Base-by-base conservation (phyloP, 2,888 invertebrate genomes). In the Euzetes globulus region DNA sequence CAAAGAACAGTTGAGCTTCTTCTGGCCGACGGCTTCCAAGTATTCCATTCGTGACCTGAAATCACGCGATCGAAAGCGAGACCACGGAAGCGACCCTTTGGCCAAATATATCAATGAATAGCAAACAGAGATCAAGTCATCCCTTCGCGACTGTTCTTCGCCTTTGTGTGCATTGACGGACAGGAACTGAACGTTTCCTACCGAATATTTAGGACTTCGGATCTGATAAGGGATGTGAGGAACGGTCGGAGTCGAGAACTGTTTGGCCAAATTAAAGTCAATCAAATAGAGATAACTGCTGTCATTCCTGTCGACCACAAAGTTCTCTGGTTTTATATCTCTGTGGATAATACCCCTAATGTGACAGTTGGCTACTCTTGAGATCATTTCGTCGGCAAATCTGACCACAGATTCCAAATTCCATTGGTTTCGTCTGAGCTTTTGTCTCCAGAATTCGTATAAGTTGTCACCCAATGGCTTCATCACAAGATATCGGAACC, bases 321-420 rank as follows among this genome's bases (percentile, higher is more conserved):
- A 96, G 85, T 99, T 99, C 82, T 97, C 96, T 0, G 99, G 99
- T 82, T 99, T 99, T 75, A 99, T 89, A 82, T 99, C 99, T 77
- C 98, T 87, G 84, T 99, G 98, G 76, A 98, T 97, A 80, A 99
- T 98, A 84, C 94, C 91, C 80, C 97, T 87, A 0, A 91, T 90
- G 85, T 99, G 99, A 77, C 70, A 70, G 17, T 70, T 70, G 5
- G 45, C 45, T 13, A 70, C 25, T 15, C 70, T 22, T 13, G 47
- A 5, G 33, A 70, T 45, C 70, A 70, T 70, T 41, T 47, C 15
- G 22, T 47, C 47, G 15, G 70, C 70, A 19, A 25, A 70, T 11
- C 15, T 41, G 70, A 70, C 70, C 25, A 47, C 25, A 19, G 7
- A 1, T 45, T 47, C 47, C 25, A 70, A 17, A 70, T 3, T 3